Evolutionary conservation across 35 echinoderm and acorn worm species (phyloP).

Genomic region (Stichopus chloronotus): DNA sequence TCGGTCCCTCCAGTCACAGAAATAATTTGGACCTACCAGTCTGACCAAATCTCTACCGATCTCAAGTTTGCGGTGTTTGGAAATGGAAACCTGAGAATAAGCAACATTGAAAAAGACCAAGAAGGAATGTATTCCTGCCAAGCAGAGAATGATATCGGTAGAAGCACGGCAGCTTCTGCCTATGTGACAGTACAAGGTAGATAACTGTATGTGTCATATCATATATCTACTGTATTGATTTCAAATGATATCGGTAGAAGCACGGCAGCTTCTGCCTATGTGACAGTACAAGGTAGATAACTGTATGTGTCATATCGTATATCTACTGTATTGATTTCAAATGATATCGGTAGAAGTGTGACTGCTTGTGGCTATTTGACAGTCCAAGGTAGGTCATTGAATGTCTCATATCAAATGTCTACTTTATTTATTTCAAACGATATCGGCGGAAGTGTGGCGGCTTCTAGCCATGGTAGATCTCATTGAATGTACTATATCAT

Average conservation of each 20-base stretch:
- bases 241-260: not conserved
- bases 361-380: not conserved
- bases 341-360: not conserved
- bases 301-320: not conserved
- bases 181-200: slow-evolving; percentile 65
- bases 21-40: slow-evolving; percentile 67
- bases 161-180: slow-evolving; percentile 5
- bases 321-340: not conserved
- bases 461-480: too few species aligned
- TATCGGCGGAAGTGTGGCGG: too few species aligned
- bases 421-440: too few species aligned
- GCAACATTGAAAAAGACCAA: slow-evolving; percentile 74
- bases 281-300: slow-evolving; percentile 65
- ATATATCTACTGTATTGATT: not conserved
- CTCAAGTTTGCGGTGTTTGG: slow-evolving; percentile 73
- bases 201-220: not conserved
- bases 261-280: slow-evolving; percentile 25
- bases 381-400: too few species aligned
- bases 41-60: slow-evolving; percentile 51
- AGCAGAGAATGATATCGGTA: slow-evolving; percentile 67
- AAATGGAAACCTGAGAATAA: slow-evolving; percentile 79
- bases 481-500: too few species aligned
- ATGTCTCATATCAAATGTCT: too few species aligned
- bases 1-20: slow-evolving; percentile 51
- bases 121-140: slow-evolving; percentile 82